phyloP scores from a whole-genome alignment of 2,113 vertebrate species.

The Quiscalus mexicanus region DNA sequence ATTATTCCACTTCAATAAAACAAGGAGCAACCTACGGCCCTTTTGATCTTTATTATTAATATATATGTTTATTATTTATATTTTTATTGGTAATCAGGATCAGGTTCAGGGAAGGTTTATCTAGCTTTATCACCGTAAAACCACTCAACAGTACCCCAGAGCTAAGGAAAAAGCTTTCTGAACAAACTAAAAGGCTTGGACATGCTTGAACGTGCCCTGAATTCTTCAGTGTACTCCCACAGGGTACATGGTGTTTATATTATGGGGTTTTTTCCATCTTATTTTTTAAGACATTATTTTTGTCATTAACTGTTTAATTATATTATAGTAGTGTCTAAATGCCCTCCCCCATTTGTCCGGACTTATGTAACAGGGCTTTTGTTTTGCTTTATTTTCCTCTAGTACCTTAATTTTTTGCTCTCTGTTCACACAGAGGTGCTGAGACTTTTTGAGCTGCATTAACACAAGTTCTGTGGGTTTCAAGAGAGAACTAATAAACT shows the following conservation, averaged over 20 bases:
- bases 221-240: not conserved
- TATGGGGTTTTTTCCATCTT: not conserved
- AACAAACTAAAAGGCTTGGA: not conserved
- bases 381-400: not conserved
- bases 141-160: not conserved
- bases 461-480: not conserved
- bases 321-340: not conserved
- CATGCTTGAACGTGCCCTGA: not conserved
- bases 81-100: not conserved
- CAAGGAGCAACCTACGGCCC: accelerated
- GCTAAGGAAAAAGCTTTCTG: not conserved
- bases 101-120: not conserved
- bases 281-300: not conserved
- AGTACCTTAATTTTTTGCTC: not conserved
- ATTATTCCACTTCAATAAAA: not conserved
- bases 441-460: not conserved
- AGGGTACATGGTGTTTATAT: not conserved
- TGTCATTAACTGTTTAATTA: not conserved
- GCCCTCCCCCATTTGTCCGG: not conserved
- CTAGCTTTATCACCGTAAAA: not conserved
- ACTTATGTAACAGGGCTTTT: not conserved
- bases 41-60: not conserved
- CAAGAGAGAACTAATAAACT: not conserved
- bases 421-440: not conserved
- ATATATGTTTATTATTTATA: not conserved